These are phyloP conservation scores for Clarias fuscus DNA, from an alignment of 2,797 vertebrate genomes.

Conservation along the genomic window DNA sequence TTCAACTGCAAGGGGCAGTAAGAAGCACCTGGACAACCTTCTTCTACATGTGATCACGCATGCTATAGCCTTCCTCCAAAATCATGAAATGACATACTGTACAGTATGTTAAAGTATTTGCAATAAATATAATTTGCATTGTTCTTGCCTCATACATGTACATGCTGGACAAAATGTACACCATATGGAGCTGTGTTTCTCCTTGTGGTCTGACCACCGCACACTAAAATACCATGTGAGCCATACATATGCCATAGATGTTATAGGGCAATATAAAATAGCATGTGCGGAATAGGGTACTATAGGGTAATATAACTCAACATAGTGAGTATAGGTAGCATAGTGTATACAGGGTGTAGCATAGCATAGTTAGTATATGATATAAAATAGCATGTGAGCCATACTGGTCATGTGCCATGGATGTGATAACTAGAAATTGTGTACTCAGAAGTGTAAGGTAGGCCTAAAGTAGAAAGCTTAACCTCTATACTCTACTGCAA, in stretches of 20 bases:
- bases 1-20: not conserved
- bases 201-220: not conserved
- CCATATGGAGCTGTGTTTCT: not conserved
- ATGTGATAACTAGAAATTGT: not conserved
- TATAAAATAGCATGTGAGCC: not conserved
- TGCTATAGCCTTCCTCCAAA: not conserved
- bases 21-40: not conserved
- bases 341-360: no score
- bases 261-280: not conserved
- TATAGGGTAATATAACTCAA: no score
- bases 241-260: not conserved
- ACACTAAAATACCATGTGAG: not conserved
- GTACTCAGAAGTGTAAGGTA: not conserved
- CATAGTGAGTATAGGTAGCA: no score
- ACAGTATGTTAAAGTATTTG: not conserved
- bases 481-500: not conserved
- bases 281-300: no score
- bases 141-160: not conserved
- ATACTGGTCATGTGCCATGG: not conserved
- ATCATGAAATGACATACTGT: not conserved
- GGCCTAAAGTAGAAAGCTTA: not conserved
- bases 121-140: not conserved
- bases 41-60: not conserved
- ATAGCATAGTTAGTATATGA: no score
- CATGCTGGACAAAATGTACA: conserved; percentile 11